A percentile compares a stretch with the other conserved stretches of the same genome.
Conservation (phyloP, 2,797 vertebrate genomes). For the Lateolabrax maculatus region DNA sequence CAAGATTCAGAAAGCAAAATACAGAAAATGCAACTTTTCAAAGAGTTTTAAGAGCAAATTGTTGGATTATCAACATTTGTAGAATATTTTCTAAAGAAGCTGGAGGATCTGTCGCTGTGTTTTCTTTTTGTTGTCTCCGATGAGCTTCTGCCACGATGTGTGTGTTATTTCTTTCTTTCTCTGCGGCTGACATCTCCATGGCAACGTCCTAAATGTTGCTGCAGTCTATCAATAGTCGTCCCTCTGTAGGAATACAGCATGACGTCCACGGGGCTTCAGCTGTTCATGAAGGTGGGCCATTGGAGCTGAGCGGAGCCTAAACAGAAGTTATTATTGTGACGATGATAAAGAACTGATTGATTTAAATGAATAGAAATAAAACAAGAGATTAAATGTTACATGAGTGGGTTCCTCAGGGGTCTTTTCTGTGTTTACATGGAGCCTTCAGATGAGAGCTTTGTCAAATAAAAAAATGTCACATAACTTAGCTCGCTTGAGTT, state of each 20-base stretch:
- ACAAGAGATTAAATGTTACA: neutral
- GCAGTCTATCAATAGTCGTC: neutral
- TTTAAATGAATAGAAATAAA: neutral
- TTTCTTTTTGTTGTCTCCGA: neutral
- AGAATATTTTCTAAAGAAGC: neutral
- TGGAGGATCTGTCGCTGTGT: neutral
- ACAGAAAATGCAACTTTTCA: neutral
- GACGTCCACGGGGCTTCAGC: conserved; percentile 46
- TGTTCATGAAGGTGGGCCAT: conserved; percentile 53
- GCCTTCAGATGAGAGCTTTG: no score
- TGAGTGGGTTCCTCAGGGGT: neutral
- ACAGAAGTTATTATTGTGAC: no score
- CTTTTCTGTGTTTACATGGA: neutral
- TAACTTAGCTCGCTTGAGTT: no score
- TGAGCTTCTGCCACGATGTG: neutral
- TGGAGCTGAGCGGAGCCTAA: neutral
- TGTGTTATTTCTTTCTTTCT: neutral
- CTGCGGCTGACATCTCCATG: conserved; percentile 47
- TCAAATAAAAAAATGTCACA: no score
- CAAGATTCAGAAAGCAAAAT: neutral
- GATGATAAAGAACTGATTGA: neutral
- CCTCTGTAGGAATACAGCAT: conserved; percentile 30
- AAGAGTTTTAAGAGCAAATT: neutral
- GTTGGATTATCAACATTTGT: no score
- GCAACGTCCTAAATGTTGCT: neutral